Conservation (phyloP, 2,113 vertebrate genomes). For the Gavialis gangeticus region DNA sequence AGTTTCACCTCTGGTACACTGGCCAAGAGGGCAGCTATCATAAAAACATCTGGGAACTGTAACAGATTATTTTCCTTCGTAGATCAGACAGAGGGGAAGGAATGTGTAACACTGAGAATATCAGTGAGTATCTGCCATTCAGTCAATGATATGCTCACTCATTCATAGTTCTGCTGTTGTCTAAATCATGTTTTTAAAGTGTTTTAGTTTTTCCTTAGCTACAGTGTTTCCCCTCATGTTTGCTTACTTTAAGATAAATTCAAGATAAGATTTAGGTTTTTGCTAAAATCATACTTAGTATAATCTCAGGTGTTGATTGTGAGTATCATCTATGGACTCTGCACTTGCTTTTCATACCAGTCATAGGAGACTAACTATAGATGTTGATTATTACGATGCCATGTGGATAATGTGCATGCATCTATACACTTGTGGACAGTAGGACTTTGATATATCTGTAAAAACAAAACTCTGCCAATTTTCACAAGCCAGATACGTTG, state of each 20-base stretch:
- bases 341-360: not conserved
- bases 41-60: fast-evolving
- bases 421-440: no score
- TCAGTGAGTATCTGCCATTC: fast-evolving
- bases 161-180: not conserved
- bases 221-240: not conserved
- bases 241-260: not conserved
- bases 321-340: not conserved
- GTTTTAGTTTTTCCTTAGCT: not conserved
- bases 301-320: not conserved
- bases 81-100: fast-evolving
- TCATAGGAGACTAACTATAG: not conserved
- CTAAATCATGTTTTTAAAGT: fast-evolving
- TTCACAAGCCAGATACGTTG: fast-evolving
- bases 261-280: not conserved
- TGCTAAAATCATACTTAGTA: not conserved
- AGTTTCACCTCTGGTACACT: fast-evolving
- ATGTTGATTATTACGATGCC: not conserved
- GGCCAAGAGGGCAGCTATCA: fast-evolving
- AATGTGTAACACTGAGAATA: fast-evolving
- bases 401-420: fast-evolving
- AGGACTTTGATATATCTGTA: not conserved
- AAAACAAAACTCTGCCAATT: not conserved
- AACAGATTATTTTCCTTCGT: not conserved
- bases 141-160: not conserved